phyloP scores from a whole-genome alignment of 92 coral and sea anemone genomes.

The Blastomussa wellsi region DNA sequence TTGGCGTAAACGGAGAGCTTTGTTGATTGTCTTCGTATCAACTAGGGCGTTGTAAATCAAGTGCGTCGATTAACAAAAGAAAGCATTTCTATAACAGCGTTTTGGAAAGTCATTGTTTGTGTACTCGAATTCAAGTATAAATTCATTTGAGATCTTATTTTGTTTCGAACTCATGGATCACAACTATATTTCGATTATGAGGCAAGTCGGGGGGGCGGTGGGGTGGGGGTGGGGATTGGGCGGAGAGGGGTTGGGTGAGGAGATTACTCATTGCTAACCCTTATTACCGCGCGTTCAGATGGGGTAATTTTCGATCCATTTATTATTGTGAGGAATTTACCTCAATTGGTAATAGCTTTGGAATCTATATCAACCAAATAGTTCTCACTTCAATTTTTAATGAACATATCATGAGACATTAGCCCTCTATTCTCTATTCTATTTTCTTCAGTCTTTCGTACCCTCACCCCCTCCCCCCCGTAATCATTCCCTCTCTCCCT shows the following conservation, averaged over 20 bases:
- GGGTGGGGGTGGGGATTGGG: neutral
- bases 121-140: neutral
- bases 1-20: neutral
- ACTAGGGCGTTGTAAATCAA: neutral
- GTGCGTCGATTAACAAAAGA: neutral
- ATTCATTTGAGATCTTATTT: too few relatives aligned
- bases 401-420: neutral
- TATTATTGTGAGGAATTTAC: too few relatives aligned
- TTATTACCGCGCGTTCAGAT: too few relatives aligned
- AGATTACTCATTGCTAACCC: too few relatives aligned
- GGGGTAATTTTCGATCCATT: too few relatives aligned
- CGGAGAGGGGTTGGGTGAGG: neutral
- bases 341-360: neutral
- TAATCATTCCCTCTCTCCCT: neutral
- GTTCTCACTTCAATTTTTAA: neutral
- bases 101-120: neutral
- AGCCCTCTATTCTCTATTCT: neutral
- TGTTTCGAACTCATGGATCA: too few relatives aligned
- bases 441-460: too few relatives aligned
- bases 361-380: neutral
- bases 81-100: neutral
- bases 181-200: neutral
- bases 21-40: constrained; percentile 2
- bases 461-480: neutral
- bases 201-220: neutral